Conservation (phyloP, 1,140 invertebrate genomes). For the Acarapis woodi region DNA sequence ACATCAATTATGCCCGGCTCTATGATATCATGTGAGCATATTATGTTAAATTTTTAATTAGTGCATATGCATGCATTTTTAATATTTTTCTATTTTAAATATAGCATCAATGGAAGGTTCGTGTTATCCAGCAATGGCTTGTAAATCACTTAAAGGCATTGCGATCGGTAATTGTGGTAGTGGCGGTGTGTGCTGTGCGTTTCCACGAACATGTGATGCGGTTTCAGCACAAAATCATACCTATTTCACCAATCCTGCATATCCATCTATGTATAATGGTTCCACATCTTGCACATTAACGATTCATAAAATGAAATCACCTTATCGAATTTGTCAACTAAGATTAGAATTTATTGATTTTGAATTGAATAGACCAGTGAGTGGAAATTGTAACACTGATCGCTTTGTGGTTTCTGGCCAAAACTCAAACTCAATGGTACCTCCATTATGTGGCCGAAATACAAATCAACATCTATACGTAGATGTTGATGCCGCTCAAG, state of each 20-base stretch:
- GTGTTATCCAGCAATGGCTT: constrained; percentile 11
- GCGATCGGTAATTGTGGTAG: constrained; percentile 12
- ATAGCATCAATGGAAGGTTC: constrained; percentile 8
- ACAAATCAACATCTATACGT: constrained; percentile 45
- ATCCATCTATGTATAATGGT: constrained; percentile 9
- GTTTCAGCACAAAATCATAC: constrained; percentile 8
- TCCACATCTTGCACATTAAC: constrained; percentile 28
- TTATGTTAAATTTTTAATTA: too few species aligned
- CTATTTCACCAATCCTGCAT: constrained; percentile 13
- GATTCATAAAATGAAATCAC: constrained; percentile 21
- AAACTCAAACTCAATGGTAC: constrained; percentile 30
- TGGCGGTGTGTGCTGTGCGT: constrained; percentile 12
- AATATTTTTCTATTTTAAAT: background rate
- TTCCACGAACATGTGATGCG: constrained; percentile 11
- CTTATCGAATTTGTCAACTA: constrained; percentile 39
- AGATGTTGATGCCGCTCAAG: constrained; percentile 29
- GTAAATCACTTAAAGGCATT: constrained; percentile 11
- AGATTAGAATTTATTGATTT: constrained; percentile 44
- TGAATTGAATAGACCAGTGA: constrained; percentile 22
- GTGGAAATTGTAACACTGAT: constrained; percentile 36
- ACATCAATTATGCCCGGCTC: constrained; percentile 4
- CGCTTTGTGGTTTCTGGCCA: constrained; percentile 34
- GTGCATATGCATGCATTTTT: too few species aligned
- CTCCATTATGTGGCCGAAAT: constrained; percentile 45
- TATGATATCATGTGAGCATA: too few species aligned